Percentiles rank a stretch among this genome's conserved stretches.
phyloP scores from a whole-genome alignment of 2,797 vertebrate species.

The Fistularia tabacaria region DNA sequence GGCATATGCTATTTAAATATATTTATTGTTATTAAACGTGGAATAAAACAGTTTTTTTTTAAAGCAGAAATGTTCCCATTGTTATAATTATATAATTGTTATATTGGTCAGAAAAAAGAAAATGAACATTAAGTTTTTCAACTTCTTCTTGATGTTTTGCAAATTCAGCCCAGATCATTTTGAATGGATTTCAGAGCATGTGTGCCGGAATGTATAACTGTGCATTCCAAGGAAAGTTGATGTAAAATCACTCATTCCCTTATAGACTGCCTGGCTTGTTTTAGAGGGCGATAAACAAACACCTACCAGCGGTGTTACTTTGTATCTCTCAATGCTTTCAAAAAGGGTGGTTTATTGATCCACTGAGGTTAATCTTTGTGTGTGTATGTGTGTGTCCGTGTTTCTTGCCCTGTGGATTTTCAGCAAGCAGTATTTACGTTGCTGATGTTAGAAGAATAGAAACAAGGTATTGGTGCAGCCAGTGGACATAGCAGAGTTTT shows the following conservation, averaged over 20 bases:
- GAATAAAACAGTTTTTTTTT: no score
- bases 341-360: slow-evolving; percentile 56
- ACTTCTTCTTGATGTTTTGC: no score
- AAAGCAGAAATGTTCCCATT: no score
- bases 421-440: slow-evolving; percentile 46
- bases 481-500: slow-evolving; percentile 30
- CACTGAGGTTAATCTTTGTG: slow-evolving; percentile 22
- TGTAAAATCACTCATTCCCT: slow-evolving; percentile 29
- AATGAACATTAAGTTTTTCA: no score
- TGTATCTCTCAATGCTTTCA: slow-evolving; percentile 25
- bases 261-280: slow-evolving; percentile 38
- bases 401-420: no score
- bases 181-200: slow-evolving; percentile 6
- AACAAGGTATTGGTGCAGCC: slow-evolving; percentile 48
- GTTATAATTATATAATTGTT: no score
- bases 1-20: no score
- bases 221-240: slow-evolving; percentile 10
- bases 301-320: not conserved
- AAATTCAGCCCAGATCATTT: not conserved
- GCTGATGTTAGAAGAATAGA: slow-evolving; percentile 43
- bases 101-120: no score
- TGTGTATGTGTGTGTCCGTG: slow-evolving; percentile 4
- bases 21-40: no score
- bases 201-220: not conserved
- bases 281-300: slow-evolving; percentile 14